phyloP scores from a whole-genome alignment of 2,888 invertebrate genomes.

The Drosophila aldrichi region DNA sequence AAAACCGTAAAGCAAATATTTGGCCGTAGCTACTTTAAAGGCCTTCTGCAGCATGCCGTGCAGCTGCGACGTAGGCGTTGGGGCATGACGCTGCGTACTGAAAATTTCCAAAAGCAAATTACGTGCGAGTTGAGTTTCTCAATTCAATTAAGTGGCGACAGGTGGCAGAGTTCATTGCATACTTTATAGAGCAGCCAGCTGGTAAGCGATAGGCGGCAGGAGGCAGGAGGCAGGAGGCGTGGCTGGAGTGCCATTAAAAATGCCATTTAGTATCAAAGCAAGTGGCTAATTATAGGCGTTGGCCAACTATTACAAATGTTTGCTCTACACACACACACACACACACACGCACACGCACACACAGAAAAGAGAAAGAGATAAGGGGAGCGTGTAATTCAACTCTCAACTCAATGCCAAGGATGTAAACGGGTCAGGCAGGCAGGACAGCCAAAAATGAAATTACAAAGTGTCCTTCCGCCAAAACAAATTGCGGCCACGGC shows the following conservation, averaged over 20 bases:
- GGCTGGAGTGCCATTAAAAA: conserved; percentile 52
- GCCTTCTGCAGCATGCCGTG: conserved; percentile 12
- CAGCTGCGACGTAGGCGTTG: conserved; percentile 30
- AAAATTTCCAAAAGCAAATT: conserved; percentile 70
- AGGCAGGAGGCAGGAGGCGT: too few relatives aligned
- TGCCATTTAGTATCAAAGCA: conserved; percentile 65
- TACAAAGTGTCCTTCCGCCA: conserved; percentile 63
- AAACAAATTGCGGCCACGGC: conserved; percentile 56
- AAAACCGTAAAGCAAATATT: conserved; percentile 48
- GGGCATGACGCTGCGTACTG: conserved; percentile 53
- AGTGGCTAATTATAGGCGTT: conserved; percentile 58
- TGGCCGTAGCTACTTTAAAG: conserved; percentile 44
- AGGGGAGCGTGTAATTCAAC: conserved; percentile 5
- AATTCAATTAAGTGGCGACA: conserved; percentile 76
- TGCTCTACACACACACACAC: conserved; percentile 5
- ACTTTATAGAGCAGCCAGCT: not conserved
- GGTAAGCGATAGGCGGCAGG: conserved; percentile 5
- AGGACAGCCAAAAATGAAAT: conserved; percentile 63
- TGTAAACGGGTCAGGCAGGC: conserved; percentile 26
- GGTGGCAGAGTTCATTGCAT: conserved; percentile 30
- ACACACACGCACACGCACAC: too few relatives aligned
- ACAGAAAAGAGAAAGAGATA: not conserved
- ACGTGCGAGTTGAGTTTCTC: conserved; percentile 70
- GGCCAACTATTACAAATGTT: conserved; percentile 30
- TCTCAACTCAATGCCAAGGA: conserved; percentile 42